Conservation (phyloP, 2,797 vertebrate species). For the Danio choprae region DNA sequence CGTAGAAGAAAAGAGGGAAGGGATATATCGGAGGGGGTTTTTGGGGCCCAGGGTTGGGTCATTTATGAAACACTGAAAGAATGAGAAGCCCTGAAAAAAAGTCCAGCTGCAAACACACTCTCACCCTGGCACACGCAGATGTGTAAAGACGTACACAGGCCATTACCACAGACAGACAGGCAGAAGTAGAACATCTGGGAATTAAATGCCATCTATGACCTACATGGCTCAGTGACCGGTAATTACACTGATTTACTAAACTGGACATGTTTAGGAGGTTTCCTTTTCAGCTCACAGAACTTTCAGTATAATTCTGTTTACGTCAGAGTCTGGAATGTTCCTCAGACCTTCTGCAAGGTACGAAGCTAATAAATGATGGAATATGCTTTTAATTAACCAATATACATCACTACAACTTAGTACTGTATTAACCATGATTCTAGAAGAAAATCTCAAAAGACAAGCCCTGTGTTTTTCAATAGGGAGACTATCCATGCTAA, state of each 20-base stretch:
- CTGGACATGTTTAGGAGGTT: neutral
- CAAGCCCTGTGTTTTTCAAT: too few relatives aligned
- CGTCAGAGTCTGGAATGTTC: neutral
- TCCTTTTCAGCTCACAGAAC: neutral
- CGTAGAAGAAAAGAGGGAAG: constrained; percentile 37
- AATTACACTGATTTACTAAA: neutral
- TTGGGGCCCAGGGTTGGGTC: constrained; percentile 4
- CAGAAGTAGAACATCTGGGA: constrained; percentile 10
- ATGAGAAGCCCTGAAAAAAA: constrained; percentile 49
- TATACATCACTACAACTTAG: too few relatives aligned
- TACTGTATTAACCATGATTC: neutral
- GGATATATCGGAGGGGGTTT: constrained; percentile 17
- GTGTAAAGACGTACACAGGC: constrained; percentile 14
- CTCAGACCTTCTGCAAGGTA: neutral
- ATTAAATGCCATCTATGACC: neutral
- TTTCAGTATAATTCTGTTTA: neutral
- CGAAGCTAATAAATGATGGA: neutral
- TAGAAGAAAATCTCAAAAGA: neutral
- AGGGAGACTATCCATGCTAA: too few relatives aligned
- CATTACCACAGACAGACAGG: neutral
- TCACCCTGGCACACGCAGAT: constrained; percentile 20
- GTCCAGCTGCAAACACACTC: constrained; percentile 50
- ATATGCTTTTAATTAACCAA: neutral
- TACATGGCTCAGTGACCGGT: neutral
- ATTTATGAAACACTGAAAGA: constrained; percentile 21